Conservation (phyloP, 2,888 invertebrate species). For the Hemistola chrysoprasaria region DNA sequence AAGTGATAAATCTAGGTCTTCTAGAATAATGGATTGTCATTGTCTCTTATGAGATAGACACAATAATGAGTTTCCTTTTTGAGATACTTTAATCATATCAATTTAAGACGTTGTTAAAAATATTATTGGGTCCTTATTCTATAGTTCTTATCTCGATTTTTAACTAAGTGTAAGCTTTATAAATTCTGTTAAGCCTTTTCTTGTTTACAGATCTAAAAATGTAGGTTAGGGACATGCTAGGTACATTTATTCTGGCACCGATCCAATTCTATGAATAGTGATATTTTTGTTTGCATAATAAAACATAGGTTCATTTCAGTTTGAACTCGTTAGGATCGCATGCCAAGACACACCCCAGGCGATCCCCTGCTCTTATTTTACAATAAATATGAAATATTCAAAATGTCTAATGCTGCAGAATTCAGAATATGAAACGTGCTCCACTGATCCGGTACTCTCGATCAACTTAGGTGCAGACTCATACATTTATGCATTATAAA, state of each 20-base stretch:
- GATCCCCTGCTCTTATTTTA: conserved; percentile 3
- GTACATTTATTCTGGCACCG: conserved; percentile 16
- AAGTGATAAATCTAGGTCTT: too few species aligned
- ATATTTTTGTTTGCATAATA: conserved; percentile 16
- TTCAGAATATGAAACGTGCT: conserved; percentile 1
- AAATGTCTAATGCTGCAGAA: conserved; percentile 4
- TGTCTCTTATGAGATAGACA: too few species aligned
- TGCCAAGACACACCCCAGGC: conserved; percentile 20
- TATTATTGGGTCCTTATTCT: too few species aligned
- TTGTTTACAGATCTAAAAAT: conserved; percentile 1
- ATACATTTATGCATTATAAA: conserved; percentile 18
- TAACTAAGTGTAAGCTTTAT: background rate
- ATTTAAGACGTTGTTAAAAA: too few species aligned
- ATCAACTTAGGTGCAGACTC: conserved; percentile 12
- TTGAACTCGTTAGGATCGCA: conserved; percentile 18
- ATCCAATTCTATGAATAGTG: conserved; percentile 15
- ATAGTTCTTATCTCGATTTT: too few species aligned
- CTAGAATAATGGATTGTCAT: too few species aligned
- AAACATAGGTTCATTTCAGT: conserved; percentile 22
- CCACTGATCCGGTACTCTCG: conserved; percentile 9
- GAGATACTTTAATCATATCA: too few species aligned
- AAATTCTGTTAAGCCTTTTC: background rate
- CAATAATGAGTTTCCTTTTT: too few species aligned
- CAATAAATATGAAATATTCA: background rate
- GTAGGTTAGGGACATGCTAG: conserved; percentile 23